A percentile compares a stretch with the other conserved stretches of the same genome.
phyloP scores from a whole-genome alignment of 2,888 invertebrate genomes.

The Tupiocoris notatus region DNA sequence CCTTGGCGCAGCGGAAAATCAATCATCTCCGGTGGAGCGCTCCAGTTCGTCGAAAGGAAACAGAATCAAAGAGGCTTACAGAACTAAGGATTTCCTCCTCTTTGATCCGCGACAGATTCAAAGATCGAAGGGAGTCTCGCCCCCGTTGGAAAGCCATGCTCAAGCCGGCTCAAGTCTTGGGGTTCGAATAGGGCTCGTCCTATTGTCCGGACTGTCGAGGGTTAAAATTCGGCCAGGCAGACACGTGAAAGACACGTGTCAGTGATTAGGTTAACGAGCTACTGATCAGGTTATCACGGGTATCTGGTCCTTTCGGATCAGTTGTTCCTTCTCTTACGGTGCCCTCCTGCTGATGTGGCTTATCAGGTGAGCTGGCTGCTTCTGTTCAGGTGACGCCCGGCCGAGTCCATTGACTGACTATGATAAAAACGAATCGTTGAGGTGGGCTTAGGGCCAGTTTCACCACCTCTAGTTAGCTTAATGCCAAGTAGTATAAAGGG shows the following conservation, averaged over 20 bases:
- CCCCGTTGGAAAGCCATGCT: no score
- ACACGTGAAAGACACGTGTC: conserved; percentile 40
- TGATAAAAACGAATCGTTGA: no score
- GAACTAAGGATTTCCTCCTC: conserved; percentile 38
- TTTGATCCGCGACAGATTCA: conserved; percentile 19
- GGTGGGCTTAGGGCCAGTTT: no score
- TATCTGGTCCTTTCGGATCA: conserved; percentile 28
- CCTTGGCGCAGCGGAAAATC: conserved; percentile 14
- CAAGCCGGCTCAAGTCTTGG: no score
- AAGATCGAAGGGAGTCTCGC: background rate
- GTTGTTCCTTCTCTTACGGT: no score
- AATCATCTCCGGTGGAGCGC: conserved; percentile 27
- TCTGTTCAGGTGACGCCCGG: conserved; percentile 30
- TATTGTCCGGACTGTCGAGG: conserved; percentile 20
- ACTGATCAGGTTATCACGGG: conserved; percentile 43
- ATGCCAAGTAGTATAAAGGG: no score
- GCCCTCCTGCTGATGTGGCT: no score
- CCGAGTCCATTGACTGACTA: conserved; percentile 30
- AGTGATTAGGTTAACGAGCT: conserved; percentile 42
- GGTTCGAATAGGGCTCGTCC: conserved; percentile 11
- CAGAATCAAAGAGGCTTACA: conserved; percentile 28
- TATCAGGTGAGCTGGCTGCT: conserved; percentile 33
- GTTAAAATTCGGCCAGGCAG: background rate
- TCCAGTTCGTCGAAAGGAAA: conserved; percentile 7
- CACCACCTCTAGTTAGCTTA: no score